Conservation (phyloP, 2,888 invertebrate genomes). For the Eristalis tenax region DNA sequence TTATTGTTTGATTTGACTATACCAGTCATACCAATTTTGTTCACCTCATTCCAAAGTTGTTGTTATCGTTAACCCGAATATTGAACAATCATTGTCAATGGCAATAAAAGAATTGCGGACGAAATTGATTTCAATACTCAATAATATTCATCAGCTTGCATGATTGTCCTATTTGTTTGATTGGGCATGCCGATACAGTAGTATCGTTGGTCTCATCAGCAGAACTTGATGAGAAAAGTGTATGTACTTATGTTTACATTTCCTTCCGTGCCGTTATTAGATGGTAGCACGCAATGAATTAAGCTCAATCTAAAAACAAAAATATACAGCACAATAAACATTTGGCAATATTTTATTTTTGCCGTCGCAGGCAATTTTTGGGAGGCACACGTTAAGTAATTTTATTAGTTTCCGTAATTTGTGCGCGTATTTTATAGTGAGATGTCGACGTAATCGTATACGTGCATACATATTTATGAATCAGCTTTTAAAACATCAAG, state of each 20-base stretch:
- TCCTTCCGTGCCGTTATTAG: conserved; percentile 20
- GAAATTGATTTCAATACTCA: conserved; percentile 42
- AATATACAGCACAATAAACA: not conserved
- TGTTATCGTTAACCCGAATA: conserved; percentile 17
- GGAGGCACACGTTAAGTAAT: conserved; percentile 17
- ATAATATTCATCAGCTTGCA: not conserved
- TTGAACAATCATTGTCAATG: conserved; percentile 44
- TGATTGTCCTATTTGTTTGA: not conserved
- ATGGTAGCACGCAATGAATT: conserved; percentile 60
- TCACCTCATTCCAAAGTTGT: not conserved
- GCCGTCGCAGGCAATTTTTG: not conserved
- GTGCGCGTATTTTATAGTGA: not conserved
- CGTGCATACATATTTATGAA: conserved; percentile 2
- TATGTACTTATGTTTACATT: conserved; percentile 14
- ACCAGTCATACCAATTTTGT: not conserved
- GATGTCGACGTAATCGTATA: not conserved
- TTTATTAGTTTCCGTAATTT: conserved; percentile 20
- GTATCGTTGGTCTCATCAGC: conserved; percentile 7
- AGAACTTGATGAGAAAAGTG: not conserved
- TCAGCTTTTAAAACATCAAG: not conserved
- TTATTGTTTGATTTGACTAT: not conserved
- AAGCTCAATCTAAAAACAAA: conserved; percentile 15
- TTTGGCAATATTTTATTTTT: not conserved
- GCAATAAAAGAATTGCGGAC: conserved; percentile 38
- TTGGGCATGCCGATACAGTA: not conserved